phyloP scores from a whole-genome alignment of 2,888 invertebrate genomes.

The Synergus itoensis region DNA sequence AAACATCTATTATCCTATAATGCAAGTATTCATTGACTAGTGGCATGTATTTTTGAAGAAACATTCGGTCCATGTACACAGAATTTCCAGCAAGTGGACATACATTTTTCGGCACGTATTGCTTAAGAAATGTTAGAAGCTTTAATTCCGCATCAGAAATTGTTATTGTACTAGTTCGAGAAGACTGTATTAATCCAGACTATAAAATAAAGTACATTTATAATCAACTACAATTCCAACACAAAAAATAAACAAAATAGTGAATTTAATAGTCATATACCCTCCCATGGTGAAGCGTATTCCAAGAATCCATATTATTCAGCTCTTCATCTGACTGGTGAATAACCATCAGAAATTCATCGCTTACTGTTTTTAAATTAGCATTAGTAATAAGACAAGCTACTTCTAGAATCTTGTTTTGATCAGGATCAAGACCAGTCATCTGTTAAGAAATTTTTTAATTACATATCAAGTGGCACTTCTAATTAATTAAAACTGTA shows the following conservation, averaged over 20 bases:
- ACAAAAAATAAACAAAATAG: slow-evolving; percentile 18
- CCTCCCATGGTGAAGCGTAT: slow-evolving; percentile 87
- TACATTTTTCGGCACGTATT: slow-evolving; percentile 78
- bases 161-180: slow-evolving; percentile 84
- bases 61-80: slow-evolving; percentile 91
- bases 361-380: slow-evolving; percentile 86
- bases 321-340: slow-evolving; percentile 87
- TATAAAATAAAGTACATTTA: slow-evolving; percentile 76
- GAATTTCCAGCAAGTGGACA: slow-evolving; percentile 94
- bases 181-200: slow-evolving; percentile 90
- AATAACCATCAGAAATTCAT: slow-evolving; percentile 88
- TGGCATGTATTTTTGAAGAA: slow-evolving; percentile 92
- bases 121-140: slow-evolving; percentile 86
- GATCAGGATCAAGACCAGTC: slow-evolving; percentile 91
- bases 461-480: neutral
- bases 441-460: slow-evolving; percentile 80
- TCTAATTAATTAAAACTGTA: neutral
- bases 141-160: slow-evolving; percentile 84
- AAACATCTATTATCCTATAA: slow-evolving; percentile 96
- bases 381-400: slow-evolving; percentile 93
- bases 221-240: neutral
- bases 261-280: slow-evolving; percentile 77
- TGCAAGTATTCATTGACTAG: slow-evolving; percentile 88
- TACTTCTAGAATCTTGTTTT: slow-evolving; percentile 91
- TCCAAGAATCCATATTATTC: slow-evolving; percentile 91